Base-by-base conservation (phyloP, 2,888 invertebrate genomes). In the Meloe dianella region DNA sequence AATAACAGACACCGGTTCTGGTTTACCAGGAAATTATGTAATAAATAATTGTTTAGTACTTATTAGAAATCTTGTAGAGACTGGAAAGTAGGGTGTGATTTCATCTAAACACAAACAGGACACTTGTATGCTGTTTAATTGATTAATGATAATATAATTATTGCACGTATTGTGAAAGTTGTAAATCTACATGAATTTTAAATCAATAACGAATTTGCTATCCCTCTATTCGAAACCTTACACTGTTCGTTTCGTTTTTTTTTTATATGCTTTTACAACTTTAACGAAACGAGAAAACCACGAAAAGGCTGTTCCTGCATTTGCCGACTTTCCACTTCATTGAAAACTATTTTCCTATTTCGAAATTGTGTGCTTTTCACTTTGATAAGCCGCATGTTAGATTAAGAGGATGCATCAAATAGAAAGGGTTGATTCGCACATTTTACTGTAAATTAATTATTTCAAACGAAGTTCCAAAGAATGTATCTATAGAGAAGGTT, bases 291-390 rank as follows among this genome's bases (percentile, higher is more conserved):
- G 10, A 47, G 2, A 10, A 47, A 20, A 20, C 0, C 2, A 41
- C n/a, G n/a, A 41, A 41, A 41, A 47, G 8, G n/a, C 1, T 20
- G 10, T 6, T 17, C 7, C 17, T 41, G 41, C 41, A 41, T 41
- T 41, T 41, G 41, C 17, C n/a, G 41, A 41, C 17, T 47, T 47
- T 47, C 20, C 47, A 47, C 47, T 10, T 47, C 47, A 47, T 47
- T 47, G 47, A 10, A 20, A 47, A 47, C 20, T 20, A 9, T 20
- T 47, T 47, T 47, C 7, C 17, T 20, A 47, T 47, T 47, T 47
- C 20, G 12, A 2, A 20, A 47, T 20, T 47, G 20, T 47, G 20
- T 20, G 20, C 20, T 20, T 47, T 20, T 47, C n/a, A 20, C 20
- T 47, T 47, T 47, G 20, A 47, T 47, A 47, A 47, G 20, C 10